Evolutionary conservation across 2,113 vertebrate species (phyloP), one percentile per base, ranked within the genome.

Genomic region (Dunckerocampus dactyliophorus): DNA sequence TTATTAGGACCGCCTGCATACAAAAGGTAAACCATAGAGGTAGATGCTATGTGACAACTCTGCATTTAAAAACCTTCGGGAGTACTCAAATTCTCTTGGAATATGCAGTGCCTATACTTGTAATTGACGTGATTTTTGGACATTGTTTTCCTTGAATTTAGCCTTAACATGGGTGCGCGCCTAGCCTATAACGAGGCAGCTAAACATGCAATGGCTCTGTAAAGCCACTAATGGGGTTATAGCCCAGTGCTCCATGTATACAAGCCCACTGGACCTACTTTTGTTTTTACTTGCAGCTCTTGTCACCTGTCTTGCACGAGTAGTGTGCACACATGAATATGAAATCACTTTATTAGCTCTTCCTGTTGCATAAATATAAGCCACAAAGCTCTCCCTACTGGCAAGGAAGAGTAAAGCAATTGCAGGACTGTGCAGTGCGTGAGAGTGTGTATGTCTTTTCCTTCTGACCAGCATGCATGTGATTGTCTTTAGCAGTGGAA

Each of bases 141-240:
- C 15, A 48, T 37, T n/a, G 45, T 52, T 73, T 62, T 17, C 61
- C 63, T 78, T 79, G 46, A 84, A 75, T 65, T 69, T 80, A 1
- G 54, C 66, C 79, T 71, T 71, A 72, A 83, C 69, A 71, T 62
- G n/a, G 65, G 19, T 74, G 45, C 72, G 69, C 77, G 76, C 71
- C 81, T 72, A 75, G 82, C 74, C 81, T 69, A 77, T 85, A 80
- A 86, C 59, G 7, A 9, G 28, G 20, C 68, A 67, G 59, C 73
- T 73, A 79, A 82, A 83, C 67, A 72, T 61, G 79, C 75, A 81
- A 76, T 46, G 61, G 75, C 77, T 83, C 63, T 87, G 82, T 85
- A 83, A 85, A 87, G 74, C 17, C 61, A 69, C 74, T 82, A 81
- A 85, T 79, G 75, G 70, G 77, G 80, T 80, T 83, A 81, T 78